Evolutionary conservation across 2,888 invertebrate genomes (phyloP).

Genomic region (Eudemis profundana): DNA sequence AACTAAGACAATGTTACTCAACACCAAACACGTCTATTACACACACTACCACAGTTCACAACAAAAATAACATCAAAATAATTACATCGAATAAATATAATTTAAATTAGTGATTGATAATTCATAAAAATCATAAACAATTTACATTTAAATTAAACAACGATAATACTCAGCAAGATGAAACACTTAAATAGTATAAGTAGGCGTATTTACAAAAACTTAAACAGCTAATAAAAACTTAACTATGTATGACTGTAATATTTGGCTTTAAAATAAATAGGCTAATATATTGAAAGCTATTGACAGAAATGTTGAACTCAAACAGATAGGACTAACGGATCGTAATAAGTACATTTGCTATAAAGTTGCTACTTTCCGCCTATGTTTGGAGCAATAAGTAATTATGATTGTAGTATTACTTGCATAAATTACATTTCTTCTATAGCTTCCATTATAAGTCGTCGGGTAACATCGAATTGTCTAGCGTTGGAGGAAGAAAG

Average conservation of each 20-base stretch:
- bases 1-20: conserved; percentile 47
- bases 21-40: conserved; percentile 62
- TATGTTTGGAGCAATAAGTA: conserved; percentile 34
- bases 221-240: conserved; percentile 78
- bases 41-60: conserved; percentile 66
- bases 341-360: conserved; percentile 39
- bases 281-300: conserved; percentile 83
- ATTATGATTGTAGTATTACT: conserved; percentile 45
- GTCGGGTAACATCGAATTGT: conserved; percentile 84
- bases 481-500: conserved; percentile 61
- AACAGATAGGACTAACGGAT: conserved; percentile 26
- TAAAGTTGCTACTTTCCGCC: conserved; percentile 28
- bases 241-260: conserved; percentile 85
- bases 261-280: conserved; percentile 85
- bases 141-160: conserved; percentile 81
- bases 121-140: conserved; percentile 65
- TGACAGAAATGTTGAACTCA: conserved; percentile 54
- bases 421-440: conserved; percentile 58
- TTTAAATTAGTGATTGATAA: conserved; percentile 61
- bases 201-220: conserved; percentile 79
- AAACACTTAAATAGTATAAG: conserved; percentile 73
- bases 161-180: conserved; percentile 79
- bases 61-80: conserved; percentile 68
- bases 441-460: conserved; percentile 83
- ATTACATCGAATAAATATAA: conserved; percentile 80